These are phyloP conservation scores for Phallusia fumigata DNA, from an alignment of 23 tunicate genomes.

Conservation along the genomic window DNA sequence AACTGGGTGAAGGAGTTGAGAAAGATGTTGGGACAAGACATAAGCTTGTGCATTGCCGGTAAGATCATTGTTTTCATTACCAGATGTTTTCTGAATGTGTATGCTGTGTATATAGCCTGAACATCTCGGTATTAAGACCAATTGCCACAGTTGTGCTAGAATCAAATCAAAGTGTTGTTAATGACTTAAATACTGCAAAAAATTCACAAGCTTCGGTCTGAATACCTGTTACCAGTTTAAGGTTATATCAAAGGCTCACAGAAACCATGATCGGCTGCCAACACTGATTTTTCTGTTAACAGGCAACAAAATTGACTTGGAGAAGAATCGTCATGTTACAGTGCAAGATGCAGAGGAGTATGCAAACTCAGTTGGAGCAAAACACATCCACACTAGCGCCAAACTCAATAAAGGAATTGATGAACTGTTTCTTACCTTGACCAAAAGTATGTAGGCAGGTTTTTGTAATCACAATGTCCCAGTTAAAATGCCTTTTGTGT, in stretches of 20 bases:
- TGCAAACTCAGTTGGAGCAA: conserved; percentile 89
- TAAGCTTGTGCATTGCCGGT: conserved; percentile 89
- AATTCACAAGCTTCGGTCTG: too few relatives aligned
- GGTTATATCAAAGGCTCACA: too few relatives aligned
- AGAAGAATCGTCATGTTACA: conserved; percentile 80
- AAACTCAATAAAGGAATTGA: conserved; percentile 91
- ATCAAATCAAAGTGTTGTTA: too few relatives aligned
- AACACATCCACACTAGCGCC: conserved; percentile 95
- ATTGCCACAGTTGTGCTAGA: too few relatives aligned
- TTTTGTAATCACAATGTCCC: background rate
- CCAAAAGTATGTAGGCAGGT: conserved; percentile 54
- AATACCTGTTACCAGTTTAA: too few relatives aligned
- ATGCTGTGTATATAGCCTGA: too few relatives aligned
- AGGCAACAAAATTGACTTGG: conserved; percentile 93
- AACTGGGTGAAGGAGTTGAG: conserved; percentile 96
- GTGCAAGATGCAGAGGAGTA: conserved; percentile 91
- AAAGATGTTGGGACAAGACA: conserved; percentile 94
- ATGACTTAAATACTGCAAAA: too few relatives aligned
- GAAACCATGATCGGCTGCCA: too few relatives aligned
- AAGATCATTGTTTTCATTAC: background rate
- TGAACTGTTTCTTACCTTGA: conserved; percentile 79
- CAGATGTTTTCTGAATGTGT: background rate
- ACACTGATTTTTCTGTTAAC: background rate
- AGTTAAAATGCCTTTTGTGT: too few relatives aligned
- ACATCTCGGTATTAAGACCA: too few relatives aligned